Evolutionary conservation across 2,797 vertebrate genomes (phyloP), one percentile per base, ranked within the genome.

Genomic region (Sardinella longiceps): DNA sequence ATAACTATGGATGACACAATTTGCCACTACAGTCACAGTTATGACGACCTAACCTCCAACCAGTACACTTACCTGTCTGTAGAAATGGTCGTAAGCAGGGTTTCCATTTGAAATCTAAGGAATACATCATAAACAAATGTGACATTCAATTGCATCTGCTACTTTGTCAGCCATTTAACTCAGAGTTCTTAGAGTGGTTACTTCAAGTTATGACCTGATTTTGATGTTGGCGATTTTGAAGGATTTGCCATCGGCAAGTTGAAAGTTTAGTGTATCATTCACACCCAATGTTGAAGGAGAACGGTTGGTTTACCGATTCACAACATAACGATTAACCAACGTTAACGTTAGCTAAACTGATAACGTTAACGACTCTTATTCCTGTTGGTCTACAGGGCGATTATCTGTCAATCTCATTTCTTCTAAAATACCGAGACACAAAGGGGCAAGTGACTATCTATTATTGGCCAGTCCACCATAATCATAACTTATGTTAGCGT

Each of bases 61-160:
- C 60, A 63, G 30, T 3, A 84, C 0, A 89, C 88, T 90, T 95
- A 99, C 98, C 97, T 97, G 96, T 92, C 96, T 95, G 92, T 98
- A 99, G 90, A 97, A 97, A 86, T 91, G 96, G 89, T 99, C 98
- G 93, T 97, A 99, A 20, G 95, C 92, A 87, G 97, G 95, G 89
- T 96, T 96, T 91, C 97, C 97, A 95, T 93, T 97, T 30, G 97
- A 98, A 83, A 99, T 90, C 98, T 99, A 91, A 14, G n/a, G 33
- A 25, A 28, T 9, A 60, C n/a, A 60, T 9, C 58, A 60, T 87
- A 88, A 85, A 91, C 6, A 48, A 48, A n/a, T n/a, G n/a, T n/a
- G n/a, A n/a, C n/a, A n/a, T n/a, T n/a, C n/a, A n/a, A n/a, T n/a
- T n/a, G n/a, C n/a, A n/a, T n/a, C n/a, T n/a, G n/a, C n/a, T n/a